A percentile compares a stretch with the other conserved stretches of the same genome.
phyloP scores from a whole-genome alignment of 2,797 vertebrate genomes.

The Phalanger gymnotis region DNA sequence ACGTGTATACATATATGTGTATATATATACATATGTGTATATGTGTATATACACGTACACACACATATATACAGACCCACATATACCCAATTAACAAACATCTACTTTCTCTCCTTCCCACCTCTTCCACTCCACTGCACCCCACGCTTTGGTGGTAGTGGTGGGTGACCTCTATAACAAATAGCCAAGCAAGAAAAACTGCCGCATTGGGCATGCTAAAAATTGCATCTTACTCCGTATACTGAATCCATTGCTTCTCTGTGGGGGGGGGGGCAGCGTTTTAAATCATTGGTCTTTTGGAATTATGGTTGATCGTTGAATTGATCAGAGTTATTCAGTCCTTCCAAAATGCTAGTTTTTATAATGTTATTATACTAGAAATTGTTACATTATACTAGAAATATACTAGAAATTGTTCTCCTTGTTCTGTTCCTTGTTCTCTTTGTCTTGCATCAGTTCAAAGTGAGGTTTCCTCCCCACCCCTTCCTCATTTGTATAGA shows the following conservation, averaged over 20 bases:
- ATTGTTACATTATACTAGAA: background rate
- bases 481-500: background rate
- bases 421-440: background rate
- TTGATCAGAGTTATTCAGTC: background rate
- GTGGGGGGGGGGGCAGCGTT: background rate
- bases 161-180: no score
- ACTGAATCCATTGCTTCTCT: background rate
- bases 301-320: background rate
- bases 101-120: no score
- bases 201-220: background rate
- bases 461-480: background rate
- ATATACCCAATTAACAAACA: background rate
- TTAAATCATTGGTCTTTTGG: background rate
- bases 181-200: no score
- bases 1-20: no score
- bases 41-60: no score
- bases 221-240: background rate
- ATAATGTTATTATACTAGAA: background rate
- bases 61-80: background rate
- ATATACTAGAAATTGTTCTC: background rate
- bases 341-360: background rate
- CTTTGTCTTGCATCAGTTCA: background rate
- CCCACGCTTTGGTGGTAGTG: no score
- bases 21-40: no score
- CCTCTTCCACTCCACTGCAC: no score